A percentile compares a stretch with the other conserved stretches of the same genome.
Evolutionary conservation across 2,113 vertebrate genomes (phyloP).

Genomic region (Chlamydotis undulata): DNA sequence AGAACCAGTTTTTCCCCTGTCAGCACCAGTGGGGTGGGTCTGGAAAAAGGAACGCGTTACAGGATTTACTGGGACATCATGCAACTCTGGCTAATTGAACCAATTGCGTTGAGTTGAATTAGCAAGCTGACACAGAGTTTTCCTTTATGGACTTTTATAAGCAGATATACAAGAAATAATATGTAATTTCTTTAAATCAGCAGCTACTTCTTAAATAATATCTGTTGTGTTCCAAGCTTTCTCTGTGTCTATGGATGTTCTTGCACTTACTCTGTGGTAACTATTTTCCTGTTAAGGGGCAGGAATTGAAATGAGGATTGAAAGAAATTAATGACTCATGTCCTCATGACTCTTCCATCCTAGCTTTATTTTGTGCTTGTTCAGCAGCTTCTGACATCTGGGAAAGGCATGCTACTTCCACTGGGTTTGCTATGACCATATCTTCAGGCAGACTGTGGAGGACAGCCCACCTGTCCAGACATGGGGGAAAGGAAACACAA

Average conservation of each 20-base stretch:
- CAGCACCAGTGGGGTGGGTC: not conserved
- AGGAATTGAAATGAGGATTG: constrained; percentile 44
- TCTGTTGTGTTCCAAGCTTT: not conserved
- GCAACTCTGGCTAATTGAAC: not conserved
- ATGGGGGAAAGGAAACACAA: not conserved
- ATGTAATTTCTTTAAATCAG: not conserved
- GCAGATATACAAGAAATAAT: not conserved
- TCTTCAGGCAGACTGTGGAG: not conserved
- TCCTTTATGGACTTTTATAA: not conserved
- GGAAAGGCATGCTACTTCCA: not conserved
- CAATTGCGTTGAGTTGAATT: not conserved
- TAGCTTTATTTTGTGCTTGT: constrained; percentile 18
- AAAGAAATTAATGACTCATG: constrained; percentile 53
- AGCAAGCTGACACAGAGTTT: not conserved
- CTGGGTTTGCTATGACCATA: rapidly evolving
- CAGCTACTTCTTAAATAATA: constrained; percentile 3
- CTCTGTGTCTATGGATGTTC: not conserved
- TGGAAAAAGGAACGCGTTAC: not conserved
- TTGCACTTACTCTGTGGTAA: constrained; percentile 17
- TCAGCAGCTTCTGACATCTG: constrained; percentile 42
- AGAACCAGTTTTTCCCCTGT: constrained; percentile 16
- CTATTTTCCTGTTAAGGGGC: constrained; percentile 46
- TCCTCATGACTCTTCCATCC: constrained; percentile 39
- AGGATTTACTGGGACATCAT: not conserved
- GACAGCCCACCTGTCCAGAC: not conserved